Conservation (phyloP, 2,113 vertebrate genomes). For the Percina caprodes region DNA sequence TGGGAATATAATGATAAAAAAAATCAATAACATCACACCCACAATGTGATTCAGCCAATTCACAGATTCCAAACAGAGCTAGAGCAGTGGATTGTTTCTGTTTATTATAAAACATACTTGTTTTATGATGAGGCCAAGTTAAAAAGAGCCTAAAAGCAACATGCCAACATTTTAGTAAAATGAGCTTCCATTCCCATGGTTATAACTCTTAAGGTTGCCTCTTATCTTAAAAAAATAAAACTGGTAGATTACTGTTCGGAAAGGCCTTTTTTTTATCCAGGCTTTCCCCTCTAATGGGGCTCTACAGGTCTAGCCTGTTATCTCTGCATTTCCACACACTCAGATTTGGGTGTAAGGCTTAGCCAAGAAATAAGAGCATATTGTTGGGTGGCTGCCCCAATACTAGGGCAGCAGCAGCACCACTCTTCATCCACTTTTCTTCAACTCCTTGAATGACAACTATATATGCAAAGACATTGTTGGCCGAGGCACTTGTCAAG, state of each 20-base stretch:
- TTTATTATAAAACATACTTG: neutral
- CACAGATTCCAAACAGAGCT: neutral
- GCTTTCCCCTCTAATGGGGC: slow-evolving; percentile 38
- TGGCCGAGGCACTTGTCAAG: slow-evolving; percentile 8
- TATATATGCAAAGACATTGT: slow-evolving; percentile 6
- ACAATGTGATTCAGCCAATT: slow-evolving; percentile 21
- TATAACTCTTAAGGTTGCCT: slow-evolving; percentile 14
- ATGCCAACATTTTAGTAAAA: slow-evolving; percentile 29
- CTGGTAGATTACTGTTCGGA: slow-evolving; percentile 43
- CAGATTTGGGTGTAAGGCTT: slow-evolving; percentile 55
- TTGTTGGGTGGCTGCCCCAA: slow-evolving; percentile 41
- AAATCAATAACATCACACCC: slow-evolving; percentile 24
- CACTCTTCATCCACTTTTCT: slow-evolving; percentile 38
- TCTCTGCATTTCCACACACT: slow-evolving; percentile 62
- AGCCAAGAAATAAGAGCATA: slow-evolving; percentile 49
- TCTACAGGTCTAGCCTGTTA: slow-evolving; percentile 57
- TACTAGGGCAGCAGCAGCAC: slow-evolving; percentile 43
- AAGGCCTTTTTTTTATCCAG: slow-evolving; percentile 52
- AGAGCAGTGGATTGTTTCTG: neutral
- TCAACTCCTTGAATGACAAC: neutral
- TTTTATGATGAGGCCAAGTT: neutral
- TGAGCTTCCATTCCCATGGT: neutral
- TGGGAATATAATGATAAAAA: neutral
- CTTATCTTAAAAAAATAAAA: slow-evolving; percentile 45
- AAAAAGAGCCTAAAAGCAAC: slow-evolving; percentile 14